Conservation (phyloP, 1,140 invertebrate genomes). For the Grapholita molesta region DNA sequence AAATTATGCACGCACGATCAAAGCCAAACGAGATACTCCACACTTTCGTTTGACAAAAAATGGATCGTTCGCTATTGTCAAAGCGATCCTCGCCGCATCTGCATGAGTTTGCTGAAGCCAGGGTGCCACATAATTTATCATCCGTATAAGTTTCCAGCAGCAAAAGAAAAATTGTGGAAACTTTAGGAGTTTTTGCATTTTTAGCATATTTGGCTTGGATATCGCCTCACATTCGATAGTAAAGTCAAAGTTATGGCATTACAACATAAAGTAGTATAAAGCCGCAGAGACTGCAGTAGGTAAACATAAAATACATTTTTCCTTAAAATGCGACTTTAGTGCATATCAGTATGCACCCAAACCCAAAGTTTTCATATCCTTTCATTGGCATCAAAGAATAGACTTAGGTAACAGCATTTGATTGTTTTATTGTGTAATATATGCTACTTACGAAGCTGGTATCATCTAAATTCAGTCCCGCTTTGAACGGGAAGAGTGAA, state of each 20-base stretch:
- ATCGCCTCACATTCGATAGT: neutral
- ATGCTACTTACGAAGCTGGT: too few relatives aligned
- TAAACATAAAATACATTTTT: too few relatives aligned
- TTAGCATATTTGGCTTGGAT: neutral
- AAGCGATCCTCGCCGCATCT: neutral
- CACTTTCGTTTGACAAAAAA: neutral
- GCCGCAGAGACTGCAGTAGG: too few relatives aligned
- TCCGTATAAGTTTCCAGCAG: neutral
- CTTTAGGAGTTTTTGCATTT: neutral
- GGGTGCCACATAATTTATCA: neutral
- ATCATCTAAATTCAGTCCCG: too few relatives aligned
- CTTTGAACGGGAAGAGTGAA: too few relatives aligned
- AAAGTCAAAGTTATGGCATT: neutral
- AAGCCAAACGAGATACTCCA: neutral
- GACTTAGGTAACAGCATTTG: too few relatives aligned
- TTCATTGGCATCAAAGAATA: too few relatives aligned
- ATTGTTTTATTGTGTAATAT: too few relatives aligned
- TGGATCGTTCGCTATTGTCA: neutral
- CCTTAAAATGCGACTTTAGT: too few relatives aligned
- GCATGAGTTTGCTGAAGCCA: neutral
- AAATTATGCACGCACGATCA: slow-evolving; percentile 13
- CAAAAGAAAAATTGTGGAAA: neutral
- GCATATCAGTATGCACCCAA: too few relatives aligned
- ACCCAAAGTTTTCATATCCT: too few relatives aligned
- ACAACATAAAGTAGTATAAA: too few relatives aligned